A percentile compares a stretch with the other conserved stretches of the same genome.
phyloP scores from a whole-genome alignment of 2,113 vertebrate genomes.

The Cygnus atratus region DNA sequence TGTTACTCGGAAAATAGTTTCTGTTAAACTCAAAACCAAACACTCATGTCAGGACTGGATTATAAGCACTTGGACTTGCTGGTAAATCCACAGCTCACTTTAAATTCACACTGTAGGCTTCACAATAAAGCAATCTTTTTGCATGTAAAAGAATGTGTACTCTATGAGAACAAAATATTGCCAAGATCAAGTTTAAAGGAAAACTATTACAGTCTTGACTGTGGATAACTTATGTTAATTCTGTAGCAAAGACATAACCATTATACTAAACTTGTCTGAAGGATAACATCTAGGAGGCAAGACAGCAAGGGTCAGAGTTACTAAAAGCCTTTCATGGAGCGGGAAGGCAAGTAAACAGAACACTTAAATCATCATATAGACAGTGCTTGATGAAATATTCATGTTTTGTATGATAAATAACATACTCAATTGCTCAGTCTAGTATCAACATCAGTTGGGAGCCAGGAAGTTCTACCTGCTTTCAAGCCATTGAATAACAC shows the following conservation, averaged over 20 bases:
- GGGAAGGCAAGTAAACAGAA: neutral
- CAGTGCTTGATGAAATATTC: neutral
- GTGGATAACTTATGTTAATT: neutral
- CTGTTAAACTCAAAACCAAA: neutral
- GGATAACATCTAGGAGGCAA: neutral
- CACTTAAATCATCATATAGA: neutral
- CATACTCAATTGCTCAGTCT: neutral
- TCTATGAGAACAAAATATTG: neutral
- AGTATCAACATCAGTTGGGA: neutral
- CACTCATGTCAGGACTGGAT: neutral
- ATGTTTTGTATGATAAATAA: neutral
- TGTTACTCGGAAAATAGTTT: neutral
- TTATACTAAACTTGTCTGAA: neutral
- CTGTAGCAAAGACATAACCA: neutral
- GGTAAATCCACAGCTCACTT: neutral
- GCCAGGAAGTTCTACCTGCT: neutral
- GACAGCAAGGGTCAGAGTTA: neutral
- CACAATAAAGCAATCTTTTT: neutral
- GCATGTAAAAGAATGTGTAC: neutral
- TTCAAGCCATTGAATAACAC: neutral
- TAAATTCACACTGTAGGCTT: neutral
- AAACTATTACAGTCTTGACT: neutral
- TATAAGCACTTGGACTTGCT: neutral
- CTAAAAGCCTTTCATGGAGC: neutral
- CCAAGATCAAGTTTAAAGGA: neutral